Evolutionary conservation across 2,888 invertebrate species (phyloP), one percentile per base, ranked within the genome.

Genomic region (Meiosimyza platycephala): DNA sequence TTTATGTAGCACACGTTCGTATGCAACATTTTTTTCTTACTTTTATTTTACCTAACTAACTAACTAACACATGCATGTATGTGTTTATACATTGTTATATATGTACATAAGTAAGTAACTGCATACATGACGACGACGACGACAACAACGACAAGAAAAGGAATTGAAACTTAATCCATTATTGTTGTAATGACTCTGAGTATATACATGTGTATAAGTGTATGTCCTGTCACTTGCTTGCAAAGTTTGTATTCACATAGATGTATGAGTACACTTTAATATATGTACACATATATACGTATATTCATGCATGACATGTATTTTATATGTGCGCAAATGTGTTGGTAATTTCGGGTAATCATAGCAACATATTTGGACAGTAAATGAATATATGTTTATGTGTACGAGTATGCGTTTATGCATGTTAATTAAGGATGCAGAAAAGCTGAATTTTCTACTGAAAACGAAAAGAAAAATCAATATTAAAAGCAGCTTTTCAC

Each of bases 141-240:
- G 33, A 22, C 4, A 22, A 62, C 62, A 22, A 62, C 62, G 33
- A 59, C 59, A 15, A 50, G 33, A 16, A 18, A 11, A 64, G 57
- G 40, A 65, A 74, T 72, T 59, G 57, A 66, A 71, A 63, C 60
- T 71, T 63, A 71, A 74, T 82, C 82, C 82, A 82, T 82, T 81
- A 82, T 82, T 82, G 69, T 81, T 80, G 74, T 72, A 72, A 68
- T 72, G 66, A 52, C 18, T 40, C 51, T 50, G 52, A 18, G 40
- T 47, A 47, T 33, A n/a, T 40, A 40, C 40, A 40, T 40, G 9
- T 9, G 22, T 1, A n/a, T 57, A 48, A 50, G 18, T 13, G 28
- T n/a, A 40, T 60, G 69, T 50, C 28, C 51, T 59, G 54, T 50
- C 57, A 65, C 63, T 51, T 60, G 47, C 64, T 47, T 59, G 59